These are phyloP conservation scores for Mola mola DNA, from an alignment of 2,113 vertebrate species.

Conservation along the genomic window DNA sequence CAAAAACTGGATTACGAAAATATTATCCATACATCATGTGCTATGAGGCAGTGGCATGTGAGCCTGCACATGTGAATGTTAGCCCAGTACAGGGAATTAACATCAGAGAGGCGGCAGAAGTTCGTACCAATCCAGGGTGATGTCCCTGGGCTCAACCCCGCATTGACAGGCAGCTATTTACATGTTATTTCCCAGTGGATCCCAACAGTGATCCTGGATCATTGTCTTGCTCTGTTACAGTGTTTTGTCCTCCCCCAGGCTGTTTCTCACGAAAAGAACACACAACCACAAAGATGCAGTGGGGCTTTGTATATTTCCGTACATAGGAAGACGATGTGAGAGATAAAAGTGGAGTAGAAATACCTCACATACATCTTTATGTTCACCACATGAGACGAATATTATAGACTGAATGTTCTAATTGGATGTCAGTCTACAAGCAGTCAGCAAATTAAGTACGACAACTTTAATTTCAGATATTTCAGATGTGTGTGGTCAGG, in stretches of 20 bases:
- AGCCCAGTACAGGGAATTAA: conserved; percentile 38
- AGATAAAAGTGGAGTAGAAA: not conserved
- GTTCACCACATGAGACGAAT: conserved; percentile 4
- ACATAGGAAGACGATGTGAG: not conserved
- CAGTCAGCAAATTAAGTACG: too few species aligned
- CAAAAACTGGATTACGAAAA: conserved; percentile 7
- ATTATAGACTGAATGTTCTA: not conserved
- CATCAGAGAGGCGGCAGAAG: conserved; percentile 41
- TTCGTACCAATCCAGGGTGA: conserved; percentile 44
- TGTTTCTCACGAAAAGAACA: conserved; percentile 37
- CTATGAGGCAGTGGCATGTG: conserved; percentile 13
- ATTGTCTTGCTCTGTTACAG: conserved; percentile 59
- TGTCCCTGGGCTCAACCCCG: conserved; percentile 57
- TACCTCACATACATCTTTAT: not conserved
- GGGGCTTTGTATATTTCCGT: not conserved
- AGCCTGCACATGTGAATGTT: conserved; percentile 31
- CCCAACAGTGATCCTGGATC: conserved; percentile 60
- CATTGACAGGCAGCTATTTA: conserved; percentile 57
- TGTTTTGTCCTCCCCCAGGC: conserved; percentile 43
- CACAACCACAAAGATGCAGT: conserved; percentile 6
- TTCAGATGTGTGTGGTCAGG: too few species aligned
- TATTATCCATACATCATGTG: too few species aligned
- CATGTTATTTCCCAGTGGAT: conserved; percentile 73
- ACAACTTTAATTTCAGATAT: too few species aligned
- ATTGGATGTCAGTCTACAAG: conserved; percentile 2